Conservation (phyloP, 2,113 vertebrate genomes). For the Choloepus hoffmanni region DNA sequence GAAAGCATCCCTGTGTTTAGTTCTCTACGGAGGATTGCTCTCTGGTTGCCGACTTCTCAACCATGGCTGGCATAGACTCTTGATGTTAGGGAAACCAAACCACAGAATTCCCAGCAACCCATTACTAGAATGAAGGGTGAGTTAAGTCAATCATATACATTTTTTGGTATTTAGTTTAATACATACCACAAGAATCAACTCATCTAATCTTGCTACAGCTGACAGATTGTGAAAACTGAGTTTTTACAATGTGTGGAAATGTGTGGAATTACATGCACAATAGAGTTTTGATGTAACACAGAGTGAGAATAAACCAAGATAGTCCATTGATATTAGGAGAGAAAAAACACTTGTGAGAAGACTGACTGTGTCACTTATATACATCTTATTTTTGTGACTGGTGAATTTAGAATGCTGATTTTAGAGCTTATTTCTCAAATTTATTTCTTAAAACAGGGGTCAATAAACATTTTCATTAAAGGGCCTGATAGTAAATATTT, state of each 20-base stretch:
- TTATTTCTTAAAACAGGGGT: neutral
- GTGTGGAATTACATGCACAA: neutral
- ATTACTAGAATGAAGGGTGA: neutral
- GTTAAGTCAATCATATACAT: neutral
- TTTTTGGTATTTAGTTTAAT: neutral
- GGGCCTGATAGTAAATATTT: conserved; percentile 3
- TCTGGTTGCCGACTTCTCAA: neutral
- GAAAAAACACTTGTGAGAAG: neutral
- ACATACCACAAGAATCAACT: neutral
- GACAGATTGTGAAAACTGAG: neutral
- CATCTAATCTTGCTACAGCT: neutral
- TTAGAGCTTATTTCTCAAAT: conserved; percentile 7
- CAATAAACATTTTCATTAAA: neutral
- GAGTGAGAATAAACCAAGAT: neutral
- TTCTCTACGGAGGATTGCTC: neutral
- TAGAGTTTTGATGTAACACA: neutral
- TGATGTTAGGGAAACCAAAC: neutral
- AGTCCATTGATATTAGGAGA: neutral
- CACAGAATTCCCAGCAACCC: neutral
- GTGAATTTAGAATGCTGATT: neutral
- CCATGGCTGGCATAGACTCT: neutral
- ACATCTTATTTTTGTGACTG: neutral
- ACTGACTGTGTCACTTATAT: neutral
- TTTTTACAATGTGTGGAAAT: neutral
- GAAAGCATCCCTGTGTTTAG: neutral